Evolutionary conservation across 2,113 vertebrate species (phyloP).

Genomic region (Myrmophylax atrothorax): DNA sequence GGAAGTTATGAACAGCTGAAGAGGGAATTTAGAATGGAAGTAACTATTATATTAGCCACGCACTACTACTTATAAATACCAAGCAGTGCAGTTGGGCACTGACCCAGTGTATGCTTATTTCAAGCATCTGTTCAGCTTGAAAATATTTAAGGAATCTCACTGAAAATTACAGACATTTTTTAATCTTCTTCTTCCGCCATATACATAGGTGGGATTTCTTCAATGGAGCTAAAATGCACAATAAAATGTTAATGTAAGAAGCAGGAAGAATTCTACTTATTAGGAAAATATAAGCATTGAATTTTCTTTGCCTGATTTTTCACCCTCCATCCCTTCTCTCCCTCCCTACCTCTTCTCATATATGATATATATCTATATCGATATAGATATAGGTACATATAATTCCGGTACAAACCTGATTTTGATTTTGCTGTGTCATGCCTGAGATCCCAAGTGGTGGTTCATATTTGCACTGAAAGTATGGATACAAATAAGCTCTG

Average conservation of each 20-base stretch:
- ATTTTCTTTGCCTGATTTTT: constrained; percentile 11
- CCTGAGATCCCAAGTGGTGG: constrained; percentile 66
- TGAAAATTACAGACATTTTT: background rate
- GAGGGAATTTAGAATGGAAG: background rate
- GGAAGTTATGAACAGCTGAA: constrained; percentile 15
- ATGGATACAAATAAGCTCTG: constrained; percentile 40
- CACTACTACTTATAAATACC: background rate
- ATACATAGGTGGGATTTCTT: background rate
- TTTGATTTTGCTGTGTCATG: constrained; percentile 72
- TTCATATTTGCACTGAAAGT: constrained; percentile 61
- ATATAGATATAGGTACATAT: background rate
- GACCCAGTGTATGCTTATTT: background rate
- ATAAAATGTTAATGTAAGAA: background rate
- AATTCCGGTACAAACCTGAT: constrained; percentile 74
- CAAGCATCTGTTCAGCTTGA: background rate
- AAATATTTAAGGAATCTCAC: background rate
- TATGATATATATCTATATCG: background rate
- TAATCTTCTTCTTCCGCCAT: background rate
- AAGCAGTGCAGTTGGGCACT: background rate
- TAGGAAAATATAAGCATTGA: background rate
- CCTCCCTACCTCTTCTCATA: background rate
- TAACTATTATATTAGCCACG: background rate
- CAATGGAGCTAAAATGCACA: background rate
- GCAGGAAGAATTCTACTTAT: background rate
- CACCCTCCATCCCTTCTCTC: background rate